Conservation (phyloP, 2,888 invertebrate species). For the Philereme vetulata region DNA sequence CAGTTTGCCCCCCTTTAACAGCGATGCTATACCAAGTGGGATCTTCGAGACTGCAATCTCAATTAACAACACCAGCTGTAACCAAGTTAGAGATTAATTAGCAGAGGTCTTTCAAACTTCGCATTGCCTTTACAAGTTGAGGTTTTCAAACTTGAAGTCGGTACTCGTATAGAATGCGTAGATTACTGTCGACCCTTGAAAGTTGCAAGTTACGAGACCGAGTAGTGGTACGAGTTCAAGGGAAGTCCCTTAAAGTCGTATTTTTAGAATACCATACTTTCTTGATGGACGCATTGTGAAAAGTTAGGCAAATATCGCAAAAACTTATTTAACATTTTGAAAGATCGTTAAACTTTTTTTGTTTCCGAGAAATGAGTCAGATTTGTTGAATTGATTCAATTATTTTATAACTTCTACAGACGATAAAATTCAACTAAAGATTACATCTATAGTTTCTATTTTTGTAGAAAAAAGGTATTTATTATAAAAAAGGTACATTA, state of each 20-base stretch:
- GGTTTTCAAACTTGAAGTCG: conserved; percentile 17
- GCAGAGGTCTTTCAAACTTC: conserved; percentile 23
- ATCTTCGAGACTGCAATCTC: not conserved
- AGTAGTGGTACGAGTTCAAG: too few relatives aligned
- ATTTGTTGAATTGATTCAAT: too few relatives aligned
- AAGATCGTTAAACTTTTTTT: conserved; percentile 20
- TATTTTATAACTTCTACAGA: too few relatives aligned
- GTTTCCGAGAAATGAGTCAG: too few relatives aligned
- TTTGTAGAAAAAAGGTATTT: too few relatives aligned
- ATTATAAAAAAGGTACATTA: too few relatives aligned
- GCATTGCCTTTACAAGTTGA: conserved; percentile 30
- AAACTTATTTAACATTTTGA: conserved; percentile 9
- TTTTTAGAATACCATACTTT: not conserved
- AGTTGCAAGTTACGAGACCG: not conserved
- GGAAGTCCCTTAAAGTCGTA: not conserved
- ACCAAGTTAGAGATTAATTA: conserved; percentile 29
- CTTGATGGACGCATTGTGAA: too few relatives aligned
- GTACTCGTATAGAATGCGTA: not conserved
- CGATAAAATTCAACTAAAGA: too few relatives aligned
- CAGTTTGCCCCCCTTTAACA: too few relatives aligned
- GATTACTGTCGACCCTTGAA: conserved; percentile 8
- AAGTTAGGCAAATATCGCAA: too few relatives aligned
- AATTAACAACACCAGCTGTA: conserved; percentile 9
- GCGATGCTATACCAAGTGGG: not conserved
- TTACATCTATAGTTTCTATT: too few relatives aligned